Evolutionary conservation across 2,888 invertebrate species (phyloP), one percentile per base, ranked within the genome.

Genomic region (Nudaria mundana): DNA sequence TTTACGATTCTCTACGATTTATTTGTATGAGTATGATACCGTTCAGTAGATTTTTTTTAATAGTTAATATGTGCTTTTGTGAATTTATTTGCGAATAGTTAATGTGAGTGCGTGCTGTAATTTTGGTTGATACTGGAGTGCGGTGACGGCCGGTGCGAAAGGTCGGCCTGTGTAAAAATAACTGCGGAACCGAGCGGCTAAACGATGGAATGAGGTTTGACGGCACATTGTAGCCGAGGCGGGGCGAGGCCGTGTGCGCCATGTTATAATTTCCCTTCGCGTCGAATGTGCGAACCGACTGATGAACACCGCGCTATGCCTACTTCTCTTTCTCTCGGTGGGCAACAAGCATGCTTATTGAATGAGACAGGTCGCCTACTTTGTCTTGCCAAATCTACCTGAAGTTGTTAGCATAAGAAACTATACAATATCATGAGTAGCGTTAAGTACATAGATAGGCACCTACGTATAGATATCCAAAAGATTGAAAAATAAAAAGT

Each of bases 91-190:
- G 51, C 23, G 18, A 46, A 59, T 71, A 61, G 63, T 72, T 33
- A 70, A 59, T 65, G 83, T 84, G 86, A 76, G 85, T 86, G 85
- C 73, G 78, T 79, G 82, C 65, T 68, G 74, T 67, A 69, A 73
- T 76, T 71, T 69, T 67, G 60, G 65, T 74, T 70, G 68, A 55
- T 71, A 71, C 69, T 75, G 75, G 76, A 84, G 85, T 86, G 85
- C 76, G 77, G 83, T 86, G 82, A 83, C 81, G 81, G 85, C 76
- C 83, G 87, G 84, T 88, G 87, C 86, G 85, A 87, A 86, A 87
- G 87, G 86, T 87, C 85, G 86, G 82, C 71, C 81, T 83, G 87
- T 86, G 88, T 88, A 88, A 87, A 88, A 87, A 88, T 88, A 88
- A 86, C 86, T 84, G 86, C 88, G 87, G 86, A 86, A 87, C 82